phyloP scores from a whole-genome alignment of 2,797 vertebrate species.

The Odontamblyopus rebecca region DNA sequence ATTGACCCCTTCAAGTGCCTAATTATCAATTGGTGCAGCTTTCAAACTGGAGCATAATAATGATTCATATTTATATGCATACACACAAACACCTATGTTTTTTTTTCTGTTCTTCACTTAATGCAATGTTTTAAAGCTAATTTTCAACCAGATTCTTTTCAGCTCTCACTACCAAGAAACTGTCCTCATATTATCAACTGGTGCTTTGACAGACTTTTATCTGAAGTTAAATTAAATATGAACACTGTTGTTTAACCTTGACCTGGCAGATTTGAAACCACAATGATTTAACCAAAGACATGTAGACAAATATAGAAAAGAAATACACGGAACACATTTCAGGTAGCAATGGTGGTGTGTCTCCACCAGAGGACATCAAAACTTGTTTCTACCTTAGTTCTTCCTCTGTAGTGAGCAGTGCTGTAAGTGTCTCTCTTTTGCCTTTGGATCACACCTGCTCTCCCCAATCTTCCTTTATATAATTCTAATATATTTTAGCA shows the following conservation, averaged over 20 bases:
- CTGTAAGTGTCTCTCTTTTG: conserved; percentile 41
- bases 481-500: conserved; percentile 6
- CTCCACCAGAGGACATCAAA: conserved; percentile 59
- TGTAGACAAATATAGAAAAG: conserved; percentile 22
- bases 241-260: conserved; percentile 36
- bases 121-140: neutral
- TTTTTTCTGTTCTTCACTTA: conserved; percentile 22
- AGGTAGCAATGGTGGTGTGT: conserved; percentile 55
- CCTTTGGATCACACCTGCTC: conserved; percentile 53
- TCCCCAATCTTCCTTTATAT: conserved; percentile 22
- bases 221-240: neutral
- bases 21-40: conserved; percentile 11
- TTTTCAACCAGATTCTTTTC: neutral
- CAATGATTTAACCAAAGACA: conserved; percentile 64
- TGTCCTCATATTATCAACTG: conserved; percentile 29
- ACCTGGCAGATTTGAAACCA: conserved; percentile 50
- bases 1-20: neutral
- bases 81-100: conserved; percentile 20
- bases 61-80: neutral
- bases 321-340: conserved; percentile 7
- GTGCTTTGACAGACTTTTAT: conserved; percentile 43
- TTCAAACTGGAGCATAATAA: conserved; percentile 5
- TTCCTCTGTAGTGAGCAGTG: conserved; percentile 58
- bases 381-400: conserved; percentile 42
- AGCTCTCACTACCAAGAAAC: neutral